Evolutionary conservation across 2,888 invertebrate species (phyloP), one percentile per base, ranked within the genome.

Genomic region (Sinohyriopsis cumingii): DNA sequence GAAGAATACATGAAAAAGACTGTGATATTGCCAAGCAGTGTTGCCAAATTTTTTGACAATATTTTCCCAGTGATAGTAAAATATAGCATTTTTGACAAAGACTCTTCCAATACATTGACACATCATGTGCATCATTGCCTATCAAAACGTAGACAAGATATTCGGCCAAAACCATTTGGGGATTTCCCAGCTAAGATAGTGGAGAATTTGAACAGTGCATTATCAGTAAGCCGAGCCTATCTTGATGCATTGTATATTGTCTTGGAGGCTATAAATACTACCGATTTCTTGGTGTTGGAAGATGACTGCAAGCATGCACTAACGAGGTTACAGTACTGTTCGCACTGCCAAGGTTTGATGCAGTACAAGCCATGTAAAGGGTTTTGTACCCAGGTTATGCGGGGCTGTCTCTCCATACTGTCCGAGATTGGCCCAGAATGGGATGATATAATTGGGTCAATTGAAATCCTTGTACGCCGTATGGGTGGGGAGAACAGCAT

Each of bases 11-110:
- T 92, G 69, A 76, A 78, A 56, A 56, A 9, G 55, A 55, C 56
- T 28, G 82, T 85, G 62, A 79, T 78, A 69, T 63, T 88, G 28
- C 79, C 83, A 67, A 83, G 84, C 33, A 83, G 85, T 59, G 84
- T 89, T 18, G 75, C 79, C 25, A 77, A 78, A 64, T 96, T 97
- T 92, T 97, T 96, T 91, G 93, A 93, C 65, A 93, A 94, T 75
- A 92, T 97, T 65, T 97, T 96, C 89, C 95, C 95, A 3, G 92
- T 94, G 65, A 94, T 95, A 45, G 95, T 94, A 87, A 94, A 94
- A 87, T 84, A 87, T 78, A 85, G 83, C 56, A 76, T 90, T 33
- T 88, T 88, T 69, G 81, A 82, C 63, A 82, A 15, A 91, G 93
- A 78, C 90, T 91, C 69, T 94, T 94, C 87, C 94, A 65, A 75